Percentiles rank a stretch among this genome's conserved stretches.
phyloP scores from a whole-genome alignment of 2,113 vertebrate species.

The Apteryx owenii region DNA sequence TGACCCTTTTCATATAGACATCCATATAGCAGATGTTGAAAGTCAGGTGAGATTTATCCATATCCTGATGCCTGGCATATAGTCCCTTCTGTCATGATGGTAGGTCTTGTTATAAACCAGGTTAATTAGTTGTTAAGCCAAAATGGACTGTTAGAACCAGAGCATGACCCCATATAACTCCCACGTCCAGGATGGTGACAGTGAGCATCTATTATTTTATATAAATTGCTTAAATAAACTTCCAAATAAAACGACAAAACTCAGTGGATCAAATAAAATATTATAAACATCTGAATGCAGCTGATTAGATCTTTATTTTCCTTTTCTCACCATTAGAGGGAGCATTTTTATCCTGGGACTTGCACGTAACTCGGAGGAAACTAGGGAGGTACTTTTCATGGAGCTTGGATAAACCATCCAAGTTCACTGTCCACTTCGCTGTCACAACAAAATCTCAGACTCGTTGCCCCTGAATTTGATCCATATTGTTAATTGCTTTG shows the following conservation, averaged over 20 bases:
- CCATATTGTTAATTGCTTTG: background rate
- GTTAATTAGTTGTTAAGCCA: background rate
- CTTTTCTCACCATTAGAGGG: constrained; percentile 6
- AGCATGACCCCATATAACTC: background rate
- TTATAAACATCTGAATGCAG: background rate
- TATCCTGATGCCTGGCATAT: background rate
- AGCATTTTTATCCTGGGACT: background rate
- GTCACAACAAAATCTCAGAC: background rate
- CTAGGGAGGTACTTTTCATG: background rate
- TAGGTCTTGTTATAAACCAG: background rate
- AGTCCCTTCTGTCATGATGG: background rate
- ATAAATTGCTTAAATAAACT: background rate
- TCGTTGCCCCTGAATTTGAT: background rate
- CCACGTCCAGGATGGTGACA: background rate
- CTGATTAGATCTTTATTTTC: background rate
- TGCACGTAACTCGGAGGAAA: background rate
- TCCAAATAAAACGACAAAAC: background rate
- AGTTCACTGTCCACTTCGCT: background rate
- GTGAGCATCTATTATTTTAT: background rate
- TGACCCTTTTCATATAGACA: background rate
- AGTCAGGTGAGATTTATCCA: background rate
- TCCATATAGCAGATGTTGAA: background rate
- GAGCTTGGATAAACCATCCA: background rate
- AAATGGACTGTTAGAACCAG: background rate
- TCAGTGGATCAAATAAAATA: background rate